Evolutionary conservation across 2,113 vertebrate genomes (phyloP).

Genomic region (Alces alces): DNA sequence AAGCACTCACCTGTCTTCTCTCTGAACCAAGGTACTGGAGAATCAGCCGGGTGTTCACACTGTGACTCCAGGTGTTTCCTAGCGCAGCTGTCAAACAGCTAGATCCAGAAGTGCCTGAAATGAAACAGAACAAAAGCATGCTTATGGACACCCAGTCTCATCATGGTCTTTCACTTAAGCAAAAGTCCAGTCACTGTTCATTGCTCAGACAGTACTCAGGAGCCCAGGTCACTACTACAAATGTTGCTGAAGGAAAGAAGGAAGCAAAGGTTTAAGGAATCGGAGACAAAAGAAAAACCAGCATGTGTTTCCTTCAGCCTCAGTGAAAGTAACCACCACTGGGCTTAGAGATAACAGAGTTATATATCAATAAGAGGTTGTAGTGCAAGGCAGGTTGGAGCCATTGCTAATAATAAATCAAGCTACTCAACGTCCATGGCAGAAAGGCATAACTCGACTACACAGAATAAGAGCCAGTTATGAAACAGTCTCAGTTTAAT

Average conservation of each 20-base stretch:
- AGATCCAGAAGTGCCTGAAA: slow-evolving; percentile 74
- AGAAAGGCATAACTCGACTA: background rate
- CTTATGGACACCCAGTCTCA: background rate
- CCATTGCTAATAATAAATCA: background rate
- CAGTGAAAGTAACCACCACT: background rate
- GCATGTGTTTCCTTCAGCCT: background rate
- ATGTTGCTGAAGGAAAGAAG: background rate
- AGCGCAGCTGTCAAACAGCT: slow-evolving; percentile 84
- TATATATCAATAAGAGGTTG: background rate
- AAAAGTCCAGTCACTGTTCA: background rate
- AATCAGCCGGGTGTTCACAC: slow-evolving; percentile 86
- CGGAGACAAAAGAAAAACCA: background rate
- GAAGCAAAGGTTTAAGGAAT: background rate
- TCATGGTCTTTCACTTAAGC: background rate
- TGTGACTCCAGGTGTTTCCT: slow-evolving; percentile 90
- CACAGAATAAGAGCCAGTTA: background rate
- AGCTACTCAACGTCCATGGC: background rate
- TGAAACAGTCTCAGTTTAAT: background rate
- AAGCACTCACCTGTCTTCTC: slow-evolving; percentile 81
- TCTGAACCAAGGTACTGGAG: slow-evolving; percentile 80
- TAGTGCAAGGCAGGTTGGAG: background rate
- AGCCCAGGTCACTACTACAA: background rate
- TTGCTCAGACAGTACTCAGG: background rate
- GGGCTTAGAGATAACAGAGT: background rate
- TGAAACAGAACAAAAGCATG: background rate